Evolutionary conservation across 2,113 vertebrate species (phyloP).

Genomic region (Tinamus guttatus): DNA sequence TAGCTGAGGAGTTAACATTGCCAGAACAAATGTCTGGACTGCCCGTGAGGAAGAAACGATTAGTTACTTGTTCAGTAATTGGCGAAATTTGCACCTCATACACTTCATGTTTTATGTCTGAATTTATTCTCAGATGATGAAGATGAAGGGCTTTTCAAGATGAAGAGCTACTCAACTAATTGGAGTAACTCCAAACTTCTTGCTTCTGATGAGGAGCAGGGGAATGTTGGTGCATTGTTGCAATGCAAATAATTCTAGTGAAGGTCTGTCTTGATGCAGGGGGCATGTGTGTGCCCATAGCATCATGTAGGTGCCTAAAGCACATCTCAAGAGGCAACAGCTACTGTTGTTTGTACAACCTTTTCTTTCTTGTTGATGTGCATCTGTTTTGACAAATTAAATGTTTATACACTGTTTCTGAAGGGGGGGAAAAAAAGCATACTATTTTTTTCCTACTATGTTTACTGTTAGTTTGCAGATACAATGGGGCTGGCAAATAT

Average conservation of each 20-base stretch:
- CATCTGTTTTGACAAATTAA: neutral
- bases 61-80: neutral
- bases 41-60: neutral
- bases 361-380: neutral
- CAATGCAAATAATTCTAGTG: neutral
- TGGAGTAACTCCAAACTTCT: neutral
- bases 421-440: neutral
- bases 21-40: neutral
- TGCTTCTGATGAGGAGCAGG: neutral
- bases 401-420: neutral
- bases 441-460: neutral
- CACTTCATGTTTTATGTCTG: neutral
- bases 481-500: neutral
- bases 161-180: neutral
- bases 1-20: neutral
- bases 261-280: neutral
- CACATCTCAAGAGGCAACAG: neutral
- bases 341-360: neutral
- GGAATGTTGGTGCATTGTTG: neutral
- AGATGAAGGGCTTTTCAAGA: neutral
- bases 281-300: neutral
- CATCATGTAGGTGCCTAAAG: neutral
- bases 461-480: constrained; percentile 5
- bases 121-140: neutral
- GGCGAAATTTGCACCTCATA: neutral